Base-by-base conservation (phyloP, 2,113 vertebrate species). In the Todiramphus saurophagus region DNA sequence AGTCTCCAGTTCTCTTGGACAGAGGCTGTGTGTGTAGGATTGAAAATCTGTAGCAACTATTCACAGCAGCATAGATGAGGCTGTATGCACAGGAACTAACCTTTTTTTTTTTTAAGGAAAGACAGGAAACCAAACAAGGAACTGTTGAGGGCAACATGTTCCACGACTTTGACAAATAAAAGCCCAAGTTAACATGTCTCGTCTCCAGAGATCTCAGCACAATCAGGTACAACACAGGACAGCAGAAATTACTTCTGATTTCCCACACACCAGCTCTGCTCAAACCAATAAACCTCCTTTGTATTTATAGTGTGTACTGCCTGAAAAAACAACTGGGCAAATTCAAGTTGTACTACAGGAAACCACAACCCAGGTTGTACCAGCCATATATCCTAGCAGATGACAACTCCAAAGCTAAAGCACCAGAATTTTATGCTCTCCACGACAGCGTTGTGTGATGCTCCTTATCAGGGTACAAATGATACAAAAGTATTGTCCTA, bases 401-500 rank as follows among this genome's bases (percentile, higher is more conserved):
- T 37, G 15, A 84, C 1, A 5, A 78, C 37, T 72, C 55, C 79
- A 78, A 91, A 87, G n/a, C 41, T 67, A 50, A 73, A 80, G 80
- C 33, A 69, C n/a, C 73, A 62, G 48, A 82, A 96, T 75, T 91
- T 77, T n/a, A 94, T 55, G 59, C 56, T 92, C 85, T 94, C 90
- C 93, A 60, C 60, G 55, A 70, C 33, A 63, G 35, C 3, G 24
- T 14, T 62, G 69, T 31, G 63, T 93, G 93, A 97, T 88, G 77
- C 76, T 94, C 95, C 69, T 31, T 69, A 76, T 5, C 87, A 58
- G 58, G 30, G 35, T n/a, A 87, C 25, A 87, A 96, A 96, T 53
- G 44, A 56, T 68, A 91, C 83, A 75, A 91, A 96, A 94, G 89
- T 46, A 48, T 87, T 94, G 76, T 95, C 39, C 76, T 60, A 79